Percentiles rank a stretch among this genome's conserved stretches.
Conservation (phyloP, 2,113 vertebrate species). For the Lipotes vexillifer region DNA sequence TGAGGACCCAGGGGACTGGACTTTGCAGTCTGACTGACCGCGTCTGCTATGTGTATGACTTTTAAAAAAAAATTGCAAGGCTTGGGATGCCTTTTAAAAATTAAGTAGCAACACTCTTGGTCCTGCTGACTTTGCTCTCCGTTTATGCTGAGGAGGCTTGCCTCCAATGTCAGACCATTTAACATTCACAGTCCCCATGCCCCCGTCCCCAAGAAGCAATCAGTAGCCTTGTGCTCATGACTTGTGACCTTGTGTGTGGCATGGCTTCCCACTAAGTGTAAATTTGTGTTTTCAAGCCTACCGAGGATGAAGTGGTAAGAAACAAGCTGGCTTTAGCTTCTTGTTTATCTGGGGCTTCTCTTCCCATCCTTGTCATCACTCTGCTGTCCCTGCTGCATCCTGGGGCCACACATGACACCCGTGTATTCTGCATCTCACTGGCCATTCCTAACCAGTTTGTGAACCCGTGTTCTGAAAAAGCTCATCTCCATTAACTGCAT, state of each 20-base stretch:
- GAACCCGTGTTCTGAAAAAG: conserved; percentile 16
- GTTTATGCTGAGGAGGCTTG: neutral
- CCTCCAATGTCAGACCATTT: neutral
- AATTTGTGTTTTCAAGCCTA: conserved; percentile 95
- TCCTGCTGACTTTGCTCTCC: neutral
- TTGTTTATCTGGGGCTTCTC: conserved; percentile 74
- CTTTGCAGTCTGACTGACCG: neutral
- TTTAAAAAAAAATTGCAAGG: neutral
- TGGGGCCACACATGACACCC: conserved; percentile 14
- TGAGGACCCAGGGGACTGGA: neutral
- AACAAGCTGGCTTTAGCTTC: conserved; percentile 74
- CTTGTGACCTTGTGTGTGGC: conserved; percentile 55
- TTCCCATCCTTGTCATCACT: conserved; percentile 70
- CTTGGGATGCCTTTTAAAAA: neutral
- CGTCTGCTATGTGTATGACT: neutral
- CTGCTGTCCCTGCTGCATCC: conserved; percentile 56
- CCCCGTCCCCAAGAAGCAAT: neutral
- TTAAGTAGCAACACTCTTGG: neutral
- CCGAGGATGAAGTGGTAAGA: conserved; percentile 98
- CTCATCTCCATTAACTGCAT: conserved; percentile 64
- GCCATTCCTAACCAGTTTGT: conserved; percentile 52
- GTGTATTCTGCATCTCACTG: conserved; percentile 40
- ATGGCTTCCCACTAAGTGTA: conserved; percentile 84
- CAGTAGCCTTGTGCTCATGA: conserved; percentile 54
- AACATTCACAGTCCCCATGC: neutral